A percentile compares a stretch with the other conserved stretches of the same genome.
Conservation (phyloP, 2,888 invertebrate species). For the Cerastis rubricosa region DNA sequence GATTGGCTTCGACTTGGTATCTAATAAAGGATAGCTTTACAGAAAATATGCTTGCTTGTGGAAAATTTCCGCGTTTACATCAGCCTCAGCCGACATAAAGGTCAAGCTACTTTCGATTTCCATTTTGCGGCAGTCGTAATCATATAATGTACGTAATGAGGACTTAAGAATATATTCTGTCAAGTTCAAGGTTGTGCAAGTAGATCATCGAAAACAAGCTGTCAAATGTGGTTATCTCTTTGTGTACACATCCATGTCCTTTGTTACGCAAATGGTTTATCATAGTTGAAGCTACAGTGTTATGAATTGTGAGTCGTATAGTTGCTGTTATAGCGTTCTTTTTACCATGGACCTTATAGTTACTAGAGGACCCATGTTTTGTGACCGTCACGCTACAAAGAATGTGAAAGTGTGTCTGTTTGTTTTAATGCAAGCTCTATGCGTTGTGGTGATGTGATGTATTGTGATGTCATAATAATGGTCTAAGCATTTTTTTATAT, state of each 20-base stretch:
- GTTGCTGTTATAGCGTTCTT: conserved; percentile 20
- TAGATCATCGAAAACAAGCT: conserved; percentile 26
- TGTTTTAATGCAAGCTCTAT: conserved; percentile 64
- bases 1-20: conserved; percentile 5
- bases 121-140: conserved; percentile 14
- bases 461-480: conserved; percentile 43
- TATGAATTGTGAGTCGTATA: conserved; percentile 41
- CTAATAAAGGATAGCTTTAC: conserved; percentile 18
- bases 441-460: conserved; percentile 43
- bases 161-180: conserved; percentile 24
- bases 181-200: conserved; percentile 66
- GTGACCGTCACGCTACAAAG: conserved; percentile 80
- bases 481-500: conserved; percentile 36
- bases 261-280: conserved; percentile 61
- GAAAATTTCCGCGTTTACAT: conserved; percentile 45
- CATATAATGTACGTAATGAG: conserved; percentile 18
- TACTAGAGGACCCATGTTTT: conserved; percentile 52
- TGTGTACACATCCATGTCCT: conserved; percentile 55
- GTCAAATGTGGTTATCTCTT: conserved; percentile 48
- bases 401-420: conserved; percentile 82
- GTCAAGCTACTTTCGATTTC: conserved; percentile 39
- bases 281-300: conserved; percentile 18
- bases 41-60: conserved; percentile 25
- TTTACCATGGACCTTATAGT: conserved; percentile 53
- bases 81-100: conserved; percentile 20